A percentile compares a stretch with the other conserved stretches of the same genome.
phyloP scores from a whole-genome alignment of 2,113 vertebrate genomes.

The Aramus guarauna region DNA sequence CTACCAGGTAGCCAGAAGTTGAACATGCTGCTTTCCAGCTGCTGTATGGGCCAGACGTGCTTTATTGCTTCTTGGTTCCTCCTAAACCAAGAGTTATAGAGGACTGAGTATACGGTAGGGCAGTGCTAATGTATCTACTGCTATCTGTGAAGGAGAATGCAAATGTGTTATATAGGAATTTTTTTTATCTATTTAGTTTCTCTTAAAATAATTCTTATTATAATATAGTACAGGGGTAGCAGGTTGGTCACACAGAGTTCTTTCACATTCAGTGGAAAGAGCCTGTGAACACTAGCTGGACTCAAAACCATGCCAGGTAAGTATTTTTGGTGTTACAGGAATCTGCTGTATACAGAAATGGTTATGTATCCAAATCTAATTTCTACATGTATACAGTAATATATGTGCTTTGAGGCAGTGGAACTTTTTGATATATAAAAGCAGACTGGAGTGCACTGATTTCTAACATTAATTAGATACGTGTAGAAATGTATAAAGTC shows the following conservation, averaged over 20 bases:
- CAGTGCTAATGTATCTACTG: neutral
- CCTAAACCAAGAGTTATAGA: neutral
- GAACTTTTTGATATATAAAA: neutral
- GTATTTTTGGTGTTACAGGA: neutral
- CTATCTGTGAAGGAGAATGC: neutral
- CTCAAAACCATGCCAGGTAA: neutral
- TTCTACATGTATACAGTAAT: neutral
- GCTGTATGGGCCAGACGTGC: too few species aligned
- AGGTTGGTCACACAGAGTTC: neutral
- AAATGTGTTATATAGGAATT: neutral
- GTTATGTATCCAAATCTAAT: neutral
- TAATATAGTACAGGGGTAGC: neutral
- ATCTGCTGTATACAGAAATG: neutral
- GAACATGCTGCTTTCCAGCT: accelerated
- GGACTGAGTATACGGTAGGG: neutral
- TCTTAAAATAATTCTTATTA: neutral
- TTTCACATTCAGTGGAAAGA: neutral
- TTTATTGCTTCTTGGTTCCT: neutral
- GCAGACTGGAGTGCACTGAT: accelerated
- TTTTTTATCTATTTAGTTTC: neutral
- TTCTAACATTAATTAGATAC: neutral
- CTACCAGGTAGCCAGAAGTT: neutral
- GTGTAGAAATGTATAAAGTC: neutral
- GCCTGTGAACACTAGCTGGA: neutral
- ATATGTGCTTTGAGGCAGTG: neutral